Evolutionary conservation across 2,888 invertebrate species (phyloP).

Genomic region (Cybosia mesomella): DNA sequence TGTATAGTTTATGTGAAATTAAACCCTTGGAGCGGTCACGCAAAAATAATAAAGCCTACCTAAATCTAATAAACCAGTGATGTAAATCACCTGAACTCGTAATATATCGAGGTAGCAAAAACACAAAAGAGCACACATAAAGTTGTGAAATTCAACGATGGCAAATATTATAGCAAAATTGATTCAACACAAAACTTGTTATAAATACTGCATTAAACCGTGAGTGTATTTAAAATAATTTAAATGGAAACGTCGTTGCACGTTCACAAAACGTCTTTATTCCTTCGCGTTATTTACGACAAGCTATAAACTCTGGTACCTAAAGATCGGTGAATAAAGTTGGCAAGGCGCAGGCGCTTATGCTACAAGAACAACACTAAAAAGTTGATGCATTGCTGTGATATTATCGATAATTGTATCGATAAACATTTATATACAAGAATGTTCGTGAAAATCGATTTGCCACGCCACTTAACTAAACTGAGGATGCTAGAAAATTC

Average conservation of each 20-base stretch:
- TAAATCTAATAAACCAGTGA: slow-evolving; percentile 24
- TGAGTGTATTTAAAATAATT: slow-evolving; percentile 78
- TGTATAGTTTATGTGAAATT: slow-evolving; percentile 30
- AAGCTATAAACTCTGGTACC: slow-evolving; percentile 76
- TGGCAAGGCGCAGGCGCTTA: slow-evolving; percentile 71
- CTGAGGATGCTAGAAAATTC: slow-evolving; percentile 32
- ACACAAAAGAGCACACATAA: slow-evolving; percentile 43
- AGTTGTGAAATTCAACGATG: slow-evolving; percentile 54
- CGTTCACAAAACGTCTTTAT: slow-evolving; percentile 83
- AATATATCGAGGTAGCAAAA: slow-evolving; percentile 38
- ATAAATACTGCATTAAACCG: slow-evolving; percentile 68
- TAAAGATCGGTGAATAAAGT: slow-evolving; percentile 80
- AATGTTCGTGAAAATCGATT: slow-evolving; percentile 47
- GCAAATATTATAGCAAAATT: slow-evolving; percentile 69
- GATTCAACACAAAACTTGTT: slow-evolving; percentile 77
- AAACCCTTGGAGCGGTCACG: slow-evolving; percentile 24
- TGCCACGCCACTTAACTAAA: slow-evolving; percentile 47
- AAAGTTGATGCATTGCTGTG: slow-evolving; percentile 58
- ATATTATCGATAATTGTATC: slow-evolving; percentile 53
- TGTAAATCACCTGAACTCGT: slow-evolving; percentile 35
- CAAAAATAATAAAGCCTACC: slow-evolving; percentile 7
- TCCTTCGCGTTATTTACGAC: slow-evolving; percentile 76
- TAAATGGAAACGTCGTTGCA: slow-evolving; percentile 77
- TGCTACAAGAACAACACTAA: slow-evolving; percentile 65
- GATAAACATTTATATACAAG: slow-evolving; percentile 45